Percentiles rank a stretch among this genome's conserved stretches.
Evolutionary conservation across 2,888 invertebrate genomes (phyloP).

Genomic region (Augochlorella aurata): DNA sequence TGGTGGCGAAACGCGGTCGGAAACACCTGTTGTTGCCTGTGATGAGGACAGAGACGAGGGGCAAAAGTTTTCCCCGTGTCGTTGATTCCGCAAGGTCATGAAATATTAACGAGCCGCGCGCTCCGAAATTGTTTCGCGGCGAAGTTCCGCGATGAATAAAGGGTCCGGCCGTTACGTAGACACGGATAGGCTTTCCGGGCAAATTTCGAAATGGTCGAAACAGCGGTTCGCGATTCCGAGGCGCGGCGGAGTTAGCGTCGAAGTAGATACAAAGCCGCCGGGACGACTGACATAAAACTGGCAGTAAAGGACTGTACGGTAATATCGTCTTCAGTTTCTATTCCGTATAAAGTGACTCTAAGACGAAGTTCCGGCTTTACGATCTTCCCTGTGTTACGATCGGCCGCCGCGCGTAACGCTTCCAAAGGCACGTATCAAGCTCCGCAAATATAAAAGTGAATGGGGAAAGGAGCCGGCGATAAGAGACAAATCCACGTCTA

Average conservation of each 20-base stretch:
- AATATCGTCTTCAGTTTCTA: slow-evolving; percentile 19
- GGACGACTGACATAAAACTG: slow-evolving; percentile 26
- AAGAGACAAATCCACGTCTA: slow-evolving; percentile 11
- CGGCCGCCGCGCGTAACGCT: not conserved
- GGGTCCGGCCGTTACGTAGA: not conserved
- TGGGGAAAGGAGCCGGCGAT: not conserved
- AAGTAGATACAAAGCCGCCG: not conserved
- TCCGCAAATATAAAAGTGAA: not conserved
- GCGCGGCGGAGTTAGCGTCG: not conserved
- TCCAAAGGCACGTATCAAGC: slow-evolving; percentile 5
- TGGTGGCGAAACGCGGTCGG: slow-evolving; percentile 5
- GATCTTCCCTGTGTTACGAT: slow-evolving; percentile 14
- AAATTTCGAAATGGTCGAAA: slow-evolving; percentile 3
- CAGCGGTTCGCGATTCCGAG: not conserved
- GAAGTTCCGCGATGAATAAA: slow-evolving; percentile 6
- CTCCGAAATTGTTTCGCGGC: not conserved
- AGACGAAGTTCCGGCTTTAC: slow-evolving; percentile 21
- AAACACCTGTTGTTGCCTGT: slow-evolving; percentile 34
- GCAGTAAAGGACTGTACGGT: slow-evolving; percentile 14
- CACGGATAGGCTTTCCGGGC: not conserved
- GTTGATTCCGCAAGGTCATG: not conserved
- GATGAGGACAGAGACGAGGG: slow-evolving; percentile 12
- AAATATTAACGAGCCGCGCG: slow-evolving; percentile 18
- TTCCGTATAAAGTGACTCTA: slow-evolving; percentile 22
- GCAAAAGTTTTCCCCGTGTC: slow-evolving; percentile 18